phyloP scores from a whole-genome alignment of 2,888 invertebrate genomes.

The Nomada ruficornis region DNA sequence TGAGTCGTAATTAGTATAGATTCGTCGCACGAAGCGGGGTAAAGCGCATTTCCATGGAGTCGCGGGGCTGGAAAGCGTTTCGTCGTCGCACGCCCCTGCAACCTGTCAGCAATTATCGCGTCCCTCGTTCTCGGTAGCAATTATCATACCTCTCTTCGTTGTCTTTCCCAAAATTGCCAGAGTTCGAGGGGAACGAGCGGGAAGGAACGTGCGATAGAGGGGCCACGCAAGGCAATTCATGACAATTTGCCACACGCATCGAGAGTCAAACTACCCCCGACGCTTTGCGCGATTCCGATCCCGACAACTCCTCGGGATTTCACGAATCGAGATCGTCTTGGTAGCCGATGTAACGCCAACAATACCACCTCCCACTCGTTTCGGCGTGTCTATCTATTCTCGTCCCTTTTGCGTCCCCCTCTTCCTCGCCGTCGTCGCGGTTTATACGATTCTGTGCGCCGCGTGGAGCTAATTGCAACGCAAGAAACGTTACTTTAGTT shows the following conservation, averaged over 20 bases:
- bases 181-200: slow-evolving; percentile 26
- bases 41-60: slow-evolving; percentile 78
- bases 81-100: slow-evolving; percentile 16
- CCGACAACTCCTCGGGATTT: slow-evolving; percentile 52
- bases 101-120: slow-evolving; percentile 50
- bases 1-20: slow-evolving; percentile 42
- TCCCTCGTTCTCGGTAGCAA: slow-evolving; percentile 57
- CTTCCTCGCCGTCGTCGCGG: slow-evolving; percentile 24
- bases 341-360: slow-evolving; percentile 60
- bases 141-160: slow-evolving; percentile 57
- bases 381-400: slow-evolving; percentile 7
- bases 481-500: slow-evolving; percentile 82
- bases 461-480: slow-evolving; percentile 72
- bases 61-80: slow-evolving; percentile 26
- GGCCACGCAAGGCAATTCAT: slow-evolving; percentile 46
- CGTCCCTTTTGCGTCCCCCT: not conserved
- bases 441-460: slow-evolving; percentile 70
- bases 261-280: slow-evolving; percentile 54
- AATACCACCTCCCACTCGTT: slow-evolving; percentile 44
- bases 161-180: slow-evolving; percentile 55
- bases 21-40: slow-evolving; percentile 10
- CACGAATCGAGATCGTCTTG: slow-evolving; percentile 59
- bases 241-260: slow-evolving; percentile 67
- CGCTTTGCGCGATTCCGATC: slow-evolving; percentile 26
- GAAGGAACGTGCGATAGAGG: not conserved